Base-by-base conservation (phyloP, 1,140 invertebrate genomes). In the Zaprionus ornatus region DNA sequence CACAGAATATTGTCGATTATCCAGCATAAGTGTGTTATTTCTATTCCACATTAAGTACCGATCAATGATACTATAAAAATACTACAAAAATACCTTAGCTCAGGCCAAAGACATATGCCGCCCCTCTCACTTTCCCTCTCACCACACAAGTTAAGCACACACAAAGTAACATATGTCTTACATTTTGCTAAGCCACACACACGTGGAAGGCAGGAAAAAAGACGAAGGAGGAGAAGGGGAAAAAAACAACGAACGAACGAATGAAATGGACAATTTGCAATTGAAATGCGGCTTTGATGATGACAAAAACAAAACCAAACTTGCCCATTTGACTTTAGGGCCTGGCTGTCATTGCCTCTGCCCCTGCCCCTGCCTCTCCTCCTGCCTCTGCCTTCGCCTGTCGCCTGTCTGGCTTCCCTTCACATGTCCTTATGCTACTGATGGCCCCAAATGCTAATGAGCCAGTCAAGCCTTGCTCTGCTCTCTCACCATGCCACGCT, bases 391-490 rank as follows among this genome's bases (percentile, higher is more conserved):
- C 40, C 35, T 54, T 54, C 35, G 62, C 48, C 12, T 54, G 67
- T 64, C 69, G 57, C 74, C 73, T 71, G 77, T 74, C 77, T 84
- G 73, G 80, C 65, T 82, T 73, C 67, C 61, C 42, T 78, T 77
- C 67, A 77, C 68, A 60, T 69, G 57, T 61, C 81, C 81, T 87
- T 82, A 75, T 80, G 75, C 73, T 52, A 29, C 77, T 68, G 73
- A 76, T 73, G 85, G 65, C 84, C 83, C 77, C 73, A 83, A 88
- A 88, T 88, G 81, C 85, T 88, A 88, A 88, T 88, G 84, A 88
- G 85, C 68, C 77, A 65, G 57, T 48, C 67, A 70, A 64, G 56
- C 68, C 29, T 52, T 35, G 9, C 55, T 73, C 29, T 25, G 4
- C 42, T 54, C 50, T 25, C 10, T 42, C 37, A 29, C 12, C 59